Base-by-base conservation (phyloP, 2,113 vertebrate genomes). In the Centropristis striata region DNA sequence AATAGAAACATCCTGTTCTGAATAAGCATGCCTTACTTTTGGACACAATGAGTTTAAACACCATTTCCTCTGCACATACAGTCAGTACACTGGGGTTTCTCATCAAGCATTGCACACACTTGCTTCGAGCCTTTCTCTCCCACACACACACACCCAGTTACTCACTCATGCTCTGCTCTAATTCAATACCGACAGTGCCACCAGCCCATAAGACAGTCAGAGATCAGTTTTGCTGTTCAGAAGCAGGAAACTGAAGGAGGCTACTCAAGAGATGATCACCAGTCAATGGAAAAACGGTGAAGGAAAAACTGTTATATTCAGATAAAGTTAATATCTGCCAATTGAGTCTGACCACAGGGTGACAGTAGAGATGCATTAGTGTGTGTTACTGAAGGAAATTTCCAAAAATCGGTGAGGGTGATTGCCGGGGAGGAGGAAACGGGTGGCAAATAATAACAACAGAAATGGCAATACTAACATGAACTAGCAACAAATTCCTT, bases 401-500 rank as follows among this genome's bases (percentile, higher is more conserved):
- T 91, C 87, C 81, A 61, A 57, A n/a, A 70, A 81, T 77, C 15
- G 4, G 58, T 68, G 68, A 80, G 76, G 86, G 82, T 76, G 81
- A 53, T 71, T 73, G 89, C 76, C 74, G 18, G 82, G 55, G 54
- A 42, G 63, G 83, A 75, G 59, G 71, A 79, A 68, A 69, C 46
- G 76, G 89, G 87, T 83, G 87, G 94, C 88, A 91, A 93, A 92
- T 84, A 67, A 92, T 86, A 88, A 92, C 81, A 88, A 88, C 80
- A 86, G 85, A 90, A 92, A 82, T 70, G 73, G 67, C 82, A 89
- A 82, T 28, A 80, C 78, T 51, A 82, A 79, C 47, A 75, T 74
- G 55, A 85, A 75, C 68, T 60, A 60, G 83, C 79, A 78, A 75
- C 25, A 73, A 5, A 74, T 68, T 79, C 80, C 53, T 78, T 13